Percentiles rank a stretch among this genome's conserved stretches.
Conservation (phyloP, 2,113 vertebrate species). For the Drymodes brunneopygia region DNA sequence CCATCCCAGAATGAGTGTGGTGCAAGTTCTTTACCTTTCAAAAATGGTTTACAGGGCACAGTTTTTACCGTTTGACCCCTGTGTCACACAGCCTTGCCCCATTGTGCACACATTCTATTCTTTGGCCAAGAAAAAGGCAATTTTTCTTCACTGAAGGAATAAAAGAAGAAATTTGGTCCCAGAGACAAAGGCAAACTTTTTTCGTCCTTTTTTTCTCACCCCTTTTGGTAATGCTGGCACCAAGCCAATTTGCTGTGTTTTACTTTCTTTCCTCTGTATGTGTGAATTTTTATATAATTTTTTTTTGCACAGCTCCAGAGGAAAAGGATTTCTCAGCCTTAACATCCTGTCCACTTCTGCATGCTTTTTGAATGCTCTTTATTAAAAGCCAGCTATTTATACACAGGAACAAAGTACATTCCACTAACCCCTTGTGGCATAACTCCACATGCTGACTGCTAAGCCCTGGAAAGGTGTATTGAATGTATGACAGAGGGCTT, state of each 20-base stretch:
- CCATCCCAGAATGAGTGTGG: not conserved
- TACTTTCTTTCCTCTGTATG: not conserved
- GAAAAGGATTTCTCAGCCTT: slow-evolving; percentile 32
- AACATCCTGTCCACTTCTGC: slow-evolving; percentile 44
- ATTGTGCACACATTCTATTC: not conserved
- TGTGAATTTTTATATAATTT: not conserved
- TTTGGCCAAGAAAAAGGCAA: not conserved
- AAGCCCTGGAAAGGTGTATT: slow-evolving; percentile 42
- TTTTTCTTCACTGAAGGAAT: not conserved
- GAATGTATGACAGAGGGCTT: slow-evolving; percentile 40
- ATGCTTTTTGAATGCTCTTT: slow-evolving; percentile 26
- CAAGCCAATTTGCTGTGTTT: not conserved
- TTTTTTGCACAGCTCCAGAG: not conserved
- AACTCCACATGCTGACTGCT: slow-evolving; percentile 21
- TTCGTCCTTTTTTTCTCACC: not conserved
- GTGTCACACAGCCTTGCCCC: not conserved
- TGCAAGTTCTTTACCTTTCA: not conserved
- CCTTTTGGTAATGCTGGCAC: not conserved
- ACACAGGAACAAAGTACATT: slow-evolving; percentile 61
- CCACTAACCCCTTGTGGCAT: slow-evolving; percentile 55
- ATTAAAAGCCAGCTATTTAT: slow-evolving; percentile 60
- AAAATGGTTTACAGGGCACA: not conserved
- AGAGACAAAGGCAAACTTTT: not conserved
- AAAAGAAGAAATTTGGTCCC: not conserved
- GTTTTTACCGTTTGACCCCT: not conserved